These are phyloP conservation scores for Dryobates pubescens DNA, from an alignment of 2,797 vertebrate species.

Conservation along the genomic window DNA sequence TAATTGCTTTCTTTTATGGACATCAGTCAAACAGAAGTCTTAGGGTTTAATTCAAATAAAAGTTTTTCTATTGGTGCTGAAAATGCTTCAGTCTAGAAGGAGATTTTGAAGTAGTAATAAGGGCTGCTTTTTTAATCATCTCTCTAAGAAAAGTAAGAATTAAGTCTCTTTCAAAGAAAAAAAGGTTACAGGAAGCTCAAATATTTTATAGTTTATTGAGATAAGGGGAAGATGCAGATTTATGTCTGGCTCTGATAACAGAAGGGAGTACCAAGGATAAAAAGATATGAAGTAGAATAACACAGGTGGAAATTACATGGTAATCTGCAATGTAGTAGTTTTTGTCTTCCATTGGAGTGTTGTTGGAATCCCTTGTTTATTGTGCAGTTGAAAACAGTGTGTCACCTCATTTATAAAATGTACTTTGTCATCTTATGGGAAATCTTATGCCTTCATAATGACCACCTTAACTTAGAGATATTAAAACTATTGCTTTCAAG, in stretches of 20 bases:
- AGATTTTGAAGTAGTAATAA: neutral
- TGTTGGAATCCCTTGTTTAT: neutral
- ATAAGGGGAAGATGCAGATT: conserved; percentile 1
- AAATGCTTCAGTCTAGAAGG: neutral
- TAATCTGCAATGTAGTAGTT: neutral
- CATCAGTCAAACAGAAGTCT: neutral
- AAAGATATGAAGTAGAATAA: neutral
- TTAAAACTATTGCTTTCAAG: conserved; percentile 3
- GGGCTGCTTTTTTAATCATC: neutral
- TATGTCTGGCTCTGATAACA: neutral
- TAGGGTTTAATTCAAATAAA: conserved; percentile 20
- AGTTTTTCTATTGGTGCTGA: conserved; percentile 17
- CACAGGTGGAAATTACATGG: neutral
- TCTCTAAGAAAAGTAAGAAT: conserved; percentile 6
- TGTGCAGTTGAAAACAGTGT: neutral
- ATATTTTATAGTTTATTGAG: neutral
- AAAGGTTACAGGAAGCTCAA: neutral
- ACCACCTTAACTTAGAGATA: conserved; percentile 22
- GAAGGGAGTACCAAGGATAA: neutral
- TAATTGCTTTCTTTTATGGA: conserved; percentile 13
- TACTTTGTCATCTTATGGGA: conserved; percentile 36
- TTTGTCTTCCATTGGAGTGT: conserved; percentile 10
- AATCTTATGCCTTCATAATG: neutral
- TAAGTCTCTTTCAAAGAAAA: neutral
- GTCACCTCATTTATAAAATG: conserved; percentile 20